Conservation (phyloP, 2,888 invertebrate genomes). For the Philhelius pedissequus region DNA sequence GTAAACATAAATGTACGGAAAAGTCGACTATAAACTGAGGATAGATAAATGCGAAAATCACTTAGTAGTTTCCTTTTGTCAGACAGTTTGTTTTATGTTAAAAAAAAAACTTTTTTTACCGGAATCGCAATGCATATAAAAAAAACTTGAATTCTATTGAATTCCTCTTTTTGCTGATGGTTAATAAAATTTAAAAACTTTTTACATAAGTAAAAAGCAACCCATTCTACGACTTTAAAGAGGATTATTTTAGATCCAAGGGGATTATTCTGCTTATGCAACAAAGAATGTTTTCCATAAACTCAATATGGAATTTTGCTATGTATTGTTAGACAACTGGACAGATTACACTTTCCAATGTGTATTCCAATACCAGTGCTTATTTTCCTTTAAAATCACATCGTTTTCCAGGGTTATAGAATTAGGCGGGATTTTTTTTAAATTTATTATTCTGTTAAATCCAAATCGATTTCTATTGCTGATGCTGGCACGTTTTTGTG, state of each 20-base stretch:
- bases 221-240: background rate
- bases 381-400: background rate
- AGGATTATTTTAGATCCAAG: slow-evolving; percentile 1
- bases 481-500: background rate
- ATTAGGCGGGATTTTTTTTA: too few species aligned
- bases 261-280: slow-evolving; percentile 5
- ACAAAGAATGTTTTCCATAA: background rate
- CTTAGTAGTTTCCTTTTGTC: background rate
- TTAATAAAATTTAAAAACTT: background rate
- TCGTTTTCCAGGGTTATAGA: too few species aligned
- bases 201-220: background rate
- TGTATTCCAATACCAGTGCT: background rate
- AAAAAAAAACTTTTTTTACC: background rate
- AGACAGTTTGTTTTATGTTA: background rate
- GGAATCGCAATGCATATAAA: background rate
- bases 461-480: background rate
- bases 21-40: background rate
- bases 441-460: background rate
- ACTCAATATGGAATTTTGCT: background rate
- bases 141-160: background rate
- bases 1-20: background rate
- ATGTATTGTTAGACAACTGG: background rate
- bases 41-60: background rate
- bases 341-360: background rate
- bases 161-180: background rate